Evolutionary conservation across 2,797 vertebrate species (phyloP).

Genomic region (Ateles fusciceps): DNA sequence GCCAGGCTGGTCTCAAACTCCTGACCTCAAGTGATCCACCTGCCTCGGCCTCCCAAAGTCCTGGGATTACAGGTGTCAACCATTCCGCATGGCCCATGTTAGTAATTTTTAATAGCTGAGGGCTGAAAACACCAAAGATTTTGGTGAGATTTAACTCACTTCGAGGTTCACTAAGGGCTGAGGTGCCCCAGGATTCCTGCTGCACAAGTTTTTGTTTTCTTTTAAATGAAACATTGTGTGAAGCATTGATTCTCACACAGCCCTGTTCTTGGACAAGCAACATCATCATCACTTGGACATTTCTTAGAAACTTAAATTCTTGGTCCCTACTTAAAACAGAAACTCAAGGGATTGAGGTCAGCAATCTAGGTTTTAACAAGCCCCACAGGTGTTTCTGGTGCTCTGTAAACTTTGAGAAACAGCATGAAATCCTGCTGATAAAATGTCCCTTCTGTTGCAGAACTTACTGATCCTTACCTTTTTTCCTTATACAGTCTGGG

Average conservation of each 20-base stretch:
- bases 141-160: fast-evolving
- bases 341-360: not conserved
- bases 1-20: not conserved
- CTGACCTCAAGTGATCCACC: not conserved
- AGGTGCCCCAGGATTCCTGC: not conserved
- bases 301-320: not conserved
- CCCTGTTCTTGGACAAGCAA: not conserved
- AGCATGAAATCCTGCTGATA: fast-evolving
- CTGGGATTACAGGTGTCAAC: not conserved
- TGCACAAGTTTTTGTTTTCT: not conserved
- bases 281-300: no score
- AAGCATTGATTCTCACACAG: not conserved
- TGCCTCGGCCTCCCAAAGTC: not conserved
- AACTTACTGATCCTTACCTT: no score
- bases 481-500: not conserved
- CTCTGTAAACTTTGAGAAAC: not conserved
- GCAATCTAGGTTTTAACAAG: not conserved
- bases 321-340: not conserved
- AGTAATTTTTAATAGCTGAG: fast-evolving
- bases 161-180: not conserved
- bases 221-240: not conserved
- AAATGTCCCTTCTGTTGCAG: not conserved
- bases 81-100: not conserved
- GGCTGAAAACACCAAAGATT: not conserved
- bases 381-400: no score